Percentiles rank a stretch among this genome's conserved stretches.
Evolutionary conservation across 2,888 invertebrate species (phyloP).

Genomic region (Oscheius sp.): DNA sequence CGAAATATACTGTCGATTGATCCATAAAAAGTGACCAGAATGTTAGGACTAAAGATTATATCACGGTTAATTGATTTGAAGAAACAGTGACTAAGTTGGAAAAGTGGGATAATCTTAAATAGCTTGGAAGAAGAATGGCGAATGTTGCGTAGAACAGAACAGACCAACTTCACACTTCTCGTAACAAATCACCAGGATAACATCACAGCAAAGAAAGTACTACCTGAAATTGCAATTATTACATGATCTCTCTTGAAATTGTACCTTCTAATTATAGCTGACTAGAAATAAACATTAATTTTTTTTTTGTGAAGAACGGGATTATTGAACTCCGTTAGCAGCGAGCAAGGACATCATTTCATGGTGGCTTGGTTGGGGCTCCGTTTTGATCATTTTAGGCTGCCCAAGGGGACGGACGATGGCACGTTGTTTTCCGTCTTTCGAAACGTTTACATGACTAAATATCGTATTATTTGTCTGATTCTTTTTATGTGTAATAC

Average conservation of each 20-base stretch:
- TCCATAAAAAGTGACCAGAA: conserved; percentile 3
- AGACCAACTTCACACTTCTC: conserved; percentile 3
- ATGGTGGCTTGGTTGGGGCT: conserved; percentile 17
- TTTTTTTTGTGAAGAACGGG: too few species aligned
- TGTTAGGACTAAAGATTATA: too few species aligned
- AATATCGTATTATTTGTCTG: too few species aligned
- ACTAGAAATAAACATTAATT: too few species aligned
- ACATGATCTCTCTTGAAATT: not conserved
- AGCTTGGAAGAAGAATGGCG: not conserved
- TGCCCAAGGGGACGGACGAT: conserved; percentile 19
- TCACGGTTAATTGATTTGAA: too few species aligned
- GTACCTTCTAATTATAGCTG: not conserved
- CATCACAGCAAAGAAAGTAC: conserved; percentile 1
- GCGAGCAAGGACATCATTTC: conserved; percentile 20
- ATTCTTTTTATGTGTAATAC: too few species aligned
- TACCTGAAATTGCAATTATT: not conserved
- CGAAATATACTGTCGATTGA: not conserved
- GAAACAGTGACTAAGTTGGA: not conserved
- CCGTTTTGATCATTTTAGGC: conserved; percentile 17
- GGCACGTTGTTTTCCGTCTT: conserved; percentile 24
- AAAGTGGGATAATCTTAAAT: not conserved
- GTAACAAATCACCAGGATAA: conserved; percentile 4
- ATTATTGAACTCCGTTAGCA: not conserved
- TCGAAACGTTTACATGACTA: not conserved
- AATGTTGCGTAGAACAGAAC: not conserved